Base-by-base conservation (phyloP, 2,888 invertebrate species). In the Ecliptopera silaceata region DNA sequence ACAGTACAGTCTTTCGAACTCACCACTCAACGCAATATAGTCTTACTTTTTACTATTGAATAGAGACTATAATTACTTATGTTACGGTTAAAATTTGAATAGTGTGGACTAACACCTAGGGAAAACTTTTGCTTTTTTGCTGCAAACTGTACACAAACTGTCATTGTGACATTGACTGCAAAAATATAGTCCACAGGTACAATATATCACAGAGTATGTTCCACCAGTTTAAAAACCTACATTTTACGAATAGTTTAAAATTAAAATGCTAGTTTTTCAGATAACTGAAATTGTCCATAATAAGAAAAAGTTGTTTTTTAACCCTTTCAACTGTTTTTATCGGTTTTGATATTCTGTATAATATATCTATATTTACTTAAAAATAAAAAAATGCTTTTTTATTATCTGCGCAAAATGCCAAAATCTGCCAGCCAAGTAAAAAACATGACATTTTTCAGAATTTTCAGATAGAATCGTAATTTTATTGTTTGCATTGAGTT, bases 401-500 rank as follows among this genome's bases (percentile, higher is more conserved):
- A 47, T 41, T 60, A 39, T 57, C 61, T 56, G 51, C 49, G 58
- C 39, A 53, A 61, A 64, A 57, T 59, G 64, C 44, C 49, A 68
- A 71, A 74, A 68, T 70, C 67, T 71, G 68, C 70, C 74, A 65
- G 64, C 62, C 69, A 66, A 71, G 70, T 45, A n/a, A 49, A 77
- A 70, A 74, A 74, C 69, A 77, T 80, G 83, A 82, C 83, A 79
- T 80, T 77, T 75, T 59, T 59, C 55, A 55, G 53, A 58, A 55
- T 51, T 63, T 77, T 76, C 70, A 68, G 74, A 78, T 74, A 69
- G 67, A 77, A 75, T 82, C 77, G 72, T 76, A 75, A 79, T 80
- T 85, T 85, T 63, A 57, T 86, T 82, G 81, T 87, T 87, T 85
- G 78, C 77, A 65, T 69, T 72, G 73, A 80, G 76, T 80, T 77